Base-by-base conservation (phyloP, 2,797 vertebrate species). In the Numenius phaeopus region DNA sequence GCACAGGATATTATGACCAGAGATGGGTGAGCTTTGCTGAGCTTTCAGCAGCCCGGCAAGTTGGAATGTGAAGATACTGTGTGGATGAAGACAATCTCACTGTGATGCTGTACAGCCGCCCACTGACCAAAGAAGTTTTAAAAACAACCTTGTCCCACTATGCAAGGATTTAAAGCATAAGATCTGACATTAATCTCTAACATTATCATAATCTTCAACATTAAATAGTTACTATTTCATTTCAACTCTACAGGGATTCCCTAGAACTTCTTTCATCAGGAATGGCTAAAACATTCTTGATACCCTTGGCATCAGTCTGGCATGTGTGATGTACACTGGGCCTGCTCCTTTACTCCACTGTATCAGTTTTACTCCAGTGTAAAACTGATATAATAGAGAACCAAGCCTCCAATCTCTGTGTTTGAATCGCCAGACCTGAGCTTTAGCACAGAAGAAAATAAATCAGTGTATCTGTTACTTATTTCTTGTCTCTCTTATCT, bases 401-500 rank as follows among this genome's bases (percentile, higher is more conserved):
- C 2, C 16, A 88, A 83, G 34, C 34, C 32, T 65, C 14, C n/a
- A 83, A 30, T 23, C 19, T 73, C 46, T 88, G n/a, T 79, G 67
- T 75, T 71, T 94, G 69, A 78, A 24, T 75, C n/a, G 22, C 23
- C 57, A 86, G 62, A 81, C 7, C 7, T 81, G 65, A 71, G 22
- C 57, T 75, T 65, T 44, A 67, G 26, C 57, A 75, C 5, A 84
- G 34, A 39, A 80, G 23, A 90, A 61, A 86, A 80, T 27, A 94
- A 65, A 90, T 81, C 57, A 34, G 13, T 39, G 32, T 58, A 72
- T 72, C 52, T 65, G 14, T 72, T 82, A 67, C 4, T 14, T 86
- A 72, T 86, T 67, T 91, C 55, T 89, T 72, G 24, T 58, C 46
- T 84, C 62, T 78, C 34, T 93, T 88, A 75, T 76, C 54, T 96